Conservation (phyloP, 2,888 invertebrate species). For the Xestoiulus laeticollis region DNA sequence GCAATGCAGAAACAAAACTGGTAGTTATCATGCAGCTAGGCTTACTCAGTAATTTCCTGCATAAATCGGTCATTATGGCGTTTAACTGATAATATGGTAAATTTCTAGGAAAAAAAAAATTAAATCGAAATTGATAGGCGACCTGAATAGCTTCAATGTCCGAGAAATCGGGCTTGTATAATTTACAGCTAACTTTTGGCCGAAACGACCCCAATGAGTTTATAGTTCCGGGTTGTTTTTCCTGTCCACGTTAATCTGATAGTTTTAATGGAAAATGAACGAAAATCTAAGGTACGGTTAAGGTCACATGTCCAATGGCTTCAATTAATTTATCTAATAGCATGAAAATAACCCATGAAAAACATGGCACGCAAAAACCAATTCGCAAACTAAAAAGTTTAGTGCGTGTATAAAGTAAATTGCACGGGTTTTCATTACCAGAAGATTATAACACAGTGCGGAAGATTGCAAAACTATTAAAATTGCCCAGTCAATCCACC, state of each 20-base stretch:
- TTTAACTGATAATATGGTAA: background rate
- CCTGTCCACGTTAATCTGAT: background rate
- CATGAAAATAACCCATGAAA: background rate
- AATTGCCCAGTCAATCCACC: background rate
- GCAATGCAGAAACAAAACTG: background rate
- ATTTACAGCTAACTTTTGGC: background rate
- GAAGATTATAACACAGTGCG: background rate
- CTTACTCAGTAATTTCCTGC: background rate
- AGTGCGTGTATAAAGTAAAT: no score
- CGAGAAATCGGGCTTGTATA: background rate
- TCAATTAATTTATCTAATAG: background rate
- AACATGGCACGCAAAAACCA: background rate
- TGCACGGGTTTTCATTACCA: background rate
- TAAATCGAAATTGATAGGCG: background rate
- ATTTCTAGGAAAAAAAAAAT: background rate
- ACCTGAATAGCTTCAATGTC: background rate
- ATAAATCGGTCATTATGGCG: background rate
- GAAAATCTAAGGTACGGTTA: no score
- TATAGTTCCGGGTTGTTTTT: background rate
- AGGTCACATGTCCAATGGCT: no score
- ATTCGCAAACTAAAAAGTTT: no score
- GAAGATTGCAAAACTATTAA: background rate
- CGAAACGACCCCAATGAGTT: slow-evolving; percentile 1
- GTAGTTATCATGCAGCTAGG: background rate
- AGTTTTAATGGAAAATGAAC: no score